Evolutionary conservation across 2,888 invertebrate species (phyloP).

Genomic region (Dromius quadrimaculatus): DNA sequence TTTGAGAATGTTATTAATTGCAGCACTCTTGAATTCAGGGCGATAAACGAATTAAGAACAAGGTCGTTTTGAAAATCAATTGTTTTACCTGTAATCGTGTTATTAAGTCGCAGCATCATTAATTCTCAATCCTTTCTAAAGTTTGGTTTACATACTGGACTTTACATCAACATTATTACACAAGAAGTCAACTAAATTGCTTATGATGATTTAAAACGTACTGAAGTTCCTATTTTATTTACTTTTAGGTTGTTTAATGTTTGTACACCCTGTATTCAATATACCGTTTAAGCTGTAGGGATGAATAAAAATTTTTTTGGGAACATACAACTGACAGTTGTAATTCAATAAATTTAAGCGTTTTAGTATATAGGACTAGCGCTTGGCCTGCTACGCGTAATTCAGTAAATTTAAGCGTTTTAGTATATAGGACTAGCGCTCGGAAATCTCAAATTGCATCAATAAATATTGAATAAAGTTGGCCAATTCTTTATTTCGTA

Average conservation of each 20-base stretch:
- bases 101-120: slow-evolving; percentile 18
- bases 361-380: slow-evolving; percentile 22
- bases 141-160: too few relatives aligned
- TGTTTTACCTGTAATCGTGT: slow-evolving; percentile 8
- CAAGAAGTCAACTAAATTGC: neutral
- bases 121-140: too few relatives aligned
- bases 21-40: neutral
- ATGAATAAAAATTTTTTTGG: neutral
- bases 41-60: slow-evolving; percentile 16
- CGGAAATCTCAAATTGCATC: slow-evolving; percentile 28
- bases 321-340: neutral
- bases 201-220: neutral
- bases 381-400: too few relatives aligned
- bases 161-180: too few relatives aligned
- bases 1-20: neutral
- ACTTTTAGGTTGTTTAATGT: neutral
- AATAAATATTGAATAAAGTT: slow-evolving; percentile 30
- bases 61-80: slow-evolving; percentile 12
- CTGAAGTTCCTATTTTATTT: neutral
- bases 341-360: slow-evolving; percentile 17
- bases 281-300: neutral
- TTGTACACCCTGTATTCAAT: neutral
- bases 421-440: slow-evolving; percentile 21
- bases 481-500: slow-evolving; percentile 16
- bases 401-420: slow-evolving; percentile 6